Conservation (phyloP, 2,797 vertebrate genomes). For the Macropus fuliginosus region DNA sequence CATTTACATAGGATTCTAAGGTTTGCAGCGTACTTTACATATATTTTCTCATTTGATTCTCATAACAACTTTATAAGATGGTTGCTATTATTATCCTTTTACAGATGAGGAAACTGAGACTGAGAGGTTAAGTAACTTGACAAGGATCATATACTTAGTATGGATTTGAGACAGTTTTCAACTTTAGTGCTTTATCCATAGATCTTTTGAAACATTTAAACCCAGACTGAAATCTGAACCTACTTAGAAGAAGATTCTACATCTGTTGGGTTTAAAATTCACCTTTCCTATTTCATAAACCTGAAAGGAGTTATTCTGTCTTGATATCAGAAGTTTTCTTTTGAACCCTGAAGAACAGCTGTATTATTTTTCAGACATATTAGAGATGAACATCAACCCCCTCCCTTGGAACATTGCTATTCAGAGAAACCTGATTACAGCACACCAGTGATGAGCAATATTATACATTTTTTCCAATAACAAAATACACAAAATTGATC, state of each 20-base stretch:
- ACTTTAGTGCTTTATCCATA: neutral
- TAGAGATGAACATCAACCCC: constrained; percentile 15
- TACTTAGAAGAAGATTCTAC: neutral
- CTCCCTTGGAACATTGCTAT: constrained; percentile 46
- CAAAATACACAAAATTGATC: constrained; percentile 44
- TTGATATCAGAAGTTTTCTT: constrained; percentile 45
- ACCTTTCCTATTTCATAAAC: neutral
- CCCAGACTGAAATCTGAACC: neutral
- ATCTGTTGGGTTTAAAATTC: neutral
- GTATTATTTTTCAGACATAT: constrained; percentile 38
- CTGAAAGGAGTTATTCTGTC: neutral
- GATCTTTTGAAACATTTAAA: neutral
- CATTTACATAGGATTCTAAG: neutral
- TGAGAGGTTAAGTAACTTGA: neutral
- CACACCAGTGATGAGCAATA: constrained; percentile 59
- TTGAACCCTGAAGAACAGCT: neutral
- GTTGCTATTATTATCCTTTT: neutral
- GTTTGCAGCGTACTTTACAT: neutral
- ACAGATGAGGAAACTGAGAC: neutral
- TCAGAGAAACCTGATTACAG: constrained; percentile 68
- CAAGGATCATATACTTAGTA: neutral
- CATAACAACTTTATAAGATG: neutral
- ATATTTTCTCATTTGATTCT: neutral
- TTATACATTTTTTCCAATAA: constrained; percentile 66
- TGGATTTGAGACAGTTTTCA: neutral